These are phyloP conservation scores for Chunga burmeisteri DNA, from an alignment of 2,113 vertebrate genomes.

Conservation along the genomic window DNA sequence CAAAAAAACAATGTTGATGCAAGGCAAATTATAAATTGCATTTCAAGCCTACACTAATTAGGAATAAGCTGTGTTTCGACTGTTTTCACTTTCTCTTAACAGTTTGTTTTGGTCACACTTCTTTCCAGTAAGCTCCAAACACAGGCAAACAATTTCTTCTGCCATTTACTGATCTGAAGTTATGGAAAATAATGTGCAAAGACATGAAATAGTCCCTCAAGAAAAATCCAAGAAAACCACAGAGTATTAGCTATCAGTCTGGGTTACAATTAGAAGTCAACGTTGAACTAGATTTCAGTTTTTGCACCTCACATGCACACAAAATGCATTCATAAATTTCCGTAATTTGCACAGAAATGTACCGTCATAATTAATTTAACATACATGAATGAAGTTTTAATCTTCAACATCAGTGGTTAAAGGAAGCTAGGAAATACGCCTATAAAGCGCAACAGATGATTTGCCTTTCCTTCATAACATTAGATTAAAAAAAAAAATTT, in stretches of 20 bases:
- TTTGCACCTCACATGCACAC: background rate
- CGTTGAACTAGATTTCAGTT: background rate
- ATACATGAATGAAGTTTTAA: background rate
- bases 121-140: background rate
- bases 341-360: background rate
- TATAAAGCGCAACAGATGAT: background rate
- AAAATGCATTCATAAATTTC: background rate
- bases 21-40: background rate
- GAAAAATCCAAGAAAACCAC: background rate
- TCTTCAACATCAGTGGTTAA: slow-evolving; percentile 35
- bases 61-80: background rate
- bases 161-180: background rate
- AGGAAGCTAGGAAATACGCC: slow-evolving; percentile 22
- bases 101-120: background rate
- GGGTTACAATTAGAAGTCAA: background rate
- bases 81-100: background rate
- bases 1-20: background rate
- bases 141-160: background rate
- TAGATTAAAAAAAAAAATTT: background rate
- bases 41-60: background rate
- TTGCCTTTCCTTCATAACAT: background rate
- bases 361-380: background rate
- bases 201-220: background rate
- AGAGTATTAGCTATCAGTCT: background rate
- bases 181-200: background rate